Percentiles rank a stretch among this genome's conserved stretches.
Evolutionary conservation across 2,888 invertebrate genomes (phyloP).

Genomic region (Plutella xylostella): DNA sequence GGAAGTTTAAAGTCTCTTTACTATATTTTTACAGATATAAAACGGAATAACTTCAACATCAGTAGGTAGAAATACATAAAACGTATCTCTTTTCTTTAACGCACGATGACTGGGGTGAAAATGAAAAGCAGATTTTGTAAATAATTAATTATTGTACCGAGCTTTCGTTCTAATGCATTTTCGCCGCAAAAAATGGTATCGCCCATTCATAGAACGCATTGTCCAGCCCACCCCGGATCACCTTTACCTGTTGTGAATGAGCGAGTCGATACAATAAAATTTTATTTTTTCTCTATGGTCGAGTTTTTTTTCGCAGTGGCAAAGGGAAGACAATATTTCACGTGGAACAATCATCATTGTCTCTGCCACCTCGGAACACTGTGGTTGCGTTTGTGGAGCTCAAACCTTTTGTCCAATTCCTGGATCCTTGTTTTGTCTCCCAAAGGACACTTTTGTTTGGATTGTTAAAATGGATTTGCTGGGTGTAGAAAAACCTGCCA

Average conservation of each 20-base stretch:
- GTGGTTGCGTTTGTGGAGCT: conserved; percentile 35
- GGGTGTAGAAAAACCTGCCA: background rate
- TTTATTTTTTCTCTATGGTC: conserved; percentile 46
- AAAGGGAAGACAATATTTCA: conserved; percentile 67
- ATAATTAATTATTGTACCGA: conserved; percentile 42
- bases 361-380: conserved; percentile 58
- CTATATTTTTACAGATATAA: too few relatives aligned
- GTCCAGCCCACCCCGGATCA: conserved; percentile 44
- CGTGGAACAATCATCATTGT: conserved; percentile 68
- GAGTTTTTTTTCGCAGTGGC: conserved; percentile 61
- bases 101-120: too few relatives aligned
- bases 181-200: conserved; percentile 43
- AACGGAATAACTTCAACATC: too few relatives aligned
- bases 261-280: conserved; percentile 57
- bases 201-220: conserved; percentile 62
- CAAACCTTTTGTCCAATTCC: conserved; percentile 29
- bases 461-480: conserved; percentile 19
- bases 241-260: conserved; percentile 65
- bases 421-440: conserved; percentile 29
- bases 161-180: conserved; percentile 39
- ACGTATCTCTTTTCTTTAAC: too few relatives aligned
- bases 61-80: too few relatives aligned
- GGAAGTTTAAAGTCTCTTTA: too few relatives aligned
- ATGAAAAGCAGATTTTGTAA: conserved; percentile 5
- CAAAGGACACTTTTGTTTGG: conserved; percentile 17